Percentiles rank a stretch among this genome's conserved stretches.
These are phyloP conservation scores for Erinaceus europaeus DNA, from an alignment of 2,113 vertebrate species.

Conservation along the genomic window DNA sequence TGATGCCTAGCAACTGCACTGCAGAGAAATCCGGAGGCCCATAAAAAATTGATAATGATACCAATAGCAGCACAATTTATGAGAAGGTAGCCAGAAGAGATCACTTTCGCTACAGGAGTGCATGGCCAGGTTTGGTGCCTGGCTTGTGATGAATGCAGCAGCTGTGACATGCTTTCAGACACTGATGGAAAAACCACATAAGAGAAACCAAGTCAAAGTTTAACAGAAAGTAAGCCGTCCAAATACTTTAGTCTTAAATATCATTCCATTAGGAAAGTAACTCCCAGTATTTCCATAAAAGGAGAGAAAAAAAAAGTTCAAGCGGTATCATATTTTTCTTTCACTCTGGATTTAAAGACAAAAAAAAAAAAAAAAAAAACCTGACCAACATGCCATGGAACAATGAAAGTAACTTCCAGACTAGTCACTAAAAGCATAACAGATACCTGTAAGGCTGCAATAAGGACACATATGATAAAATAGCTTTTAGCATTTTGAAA, in stretches of 20 bases:
- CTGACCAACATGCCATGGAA: neutral
- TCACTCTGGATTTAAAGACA: constrained; percentile 3
- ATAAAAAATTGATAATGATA: constrained; percentile 40
- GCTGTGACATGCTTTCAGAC: constrained; percentile 30
- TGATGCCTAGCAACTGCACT: constrained; percentile 10
- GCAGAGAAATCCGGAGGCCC: constrained; percentile 34
- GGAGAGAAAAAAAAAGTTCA: constrained; percentile 9
- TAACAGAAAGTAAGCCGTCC: neutral
- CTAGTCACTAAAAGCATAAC: neutral
- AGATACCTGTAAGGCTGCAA: no score
- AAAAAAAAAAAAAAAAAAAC: constrained; percentile 22
- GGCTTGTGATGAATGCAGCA: constrained; percentile 37
- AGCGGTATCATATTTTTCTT: constrained; percentile 27
- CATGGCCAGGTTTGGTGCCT: neutral
- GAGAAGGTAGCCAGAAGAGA: constrained; percentile 16
- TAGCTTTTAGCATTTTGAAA: neutral
- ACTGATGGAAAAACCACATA: constrained; percentile 53
- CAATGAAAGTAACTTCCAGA: constrained; percentile 5
- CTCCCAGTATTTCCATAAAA: constrained; percentile 43
- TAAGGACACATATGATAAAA: neutral
- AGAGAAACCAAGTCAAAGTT: constrained; percentile 38
- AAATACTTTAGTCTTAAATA: constrained; percentile 54
- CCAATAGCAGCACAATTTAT: constrained; percentile 50
- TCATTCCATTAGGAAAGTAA: constrained; percentile 46
- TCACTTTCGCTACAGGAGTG: neutral